These are phyloP conservation scores for Mythimna loreyi DNA, from an alignment of 2,888 invertebrate genomes.

Conservation along the genomic window DNA sequence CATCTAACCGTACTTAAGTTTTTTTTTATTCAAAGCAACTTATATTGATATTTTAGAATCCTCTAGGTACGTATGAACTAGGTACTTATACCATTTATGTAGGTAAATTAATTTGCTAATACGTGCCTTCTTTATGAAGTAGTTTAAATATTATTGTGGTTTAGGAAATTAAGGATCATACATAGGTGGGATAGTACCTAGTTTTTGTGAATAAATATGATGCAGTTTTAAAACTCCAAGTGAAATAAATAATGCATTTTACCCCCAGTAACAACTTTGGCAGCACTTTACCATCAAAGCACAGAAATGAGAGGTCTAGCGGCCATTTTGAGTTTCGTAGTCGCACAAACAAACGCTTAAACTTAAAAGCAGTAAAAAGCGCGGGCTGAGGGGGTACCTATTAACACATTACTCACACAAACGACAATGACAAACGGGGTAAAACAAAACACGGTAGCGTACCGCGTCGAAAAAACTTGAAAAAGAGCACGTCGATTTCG, in stretches of 20 bases:
- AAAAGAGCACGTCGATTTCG: conserved; percentile 73
- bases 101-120: neutral
- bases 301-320: conserved; percentile 62
- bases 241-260: neutral
- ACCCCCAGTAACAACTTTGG: conserved; percentile 12
- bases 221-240: too few species aligned
- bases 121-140: neutral
- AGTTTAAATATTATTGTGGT: neutral
- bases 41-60: neutral
- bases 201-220: neutral
- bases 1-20: neutral
- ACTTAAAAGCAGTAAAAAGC: conserved; percentile 74
- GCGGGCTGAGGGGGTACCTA: conserved; percentile 70
- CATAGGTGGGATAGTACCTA: too few species aligned
- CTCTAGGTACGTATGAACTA: neutral
- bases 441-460: conserved; percentile 71
- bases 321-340: conserved; percentile 71
- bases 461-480: conserved; percentile 69
- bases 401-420: conserved; percentile 78
- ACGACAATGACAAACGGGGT: conserved; percentile 75
- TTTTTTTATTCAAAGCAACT: neutral
- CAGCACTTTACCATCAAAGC: conserved; percentile 37
- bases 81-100: neutral
- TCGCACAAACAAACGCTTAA: conserved; percentile 73
- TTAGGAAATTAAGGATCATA: neutral